Evolutionary conservation across 2,113 vertebrate genomes (phyloP).

Genomic region (Pedetes capensis): DNA sequence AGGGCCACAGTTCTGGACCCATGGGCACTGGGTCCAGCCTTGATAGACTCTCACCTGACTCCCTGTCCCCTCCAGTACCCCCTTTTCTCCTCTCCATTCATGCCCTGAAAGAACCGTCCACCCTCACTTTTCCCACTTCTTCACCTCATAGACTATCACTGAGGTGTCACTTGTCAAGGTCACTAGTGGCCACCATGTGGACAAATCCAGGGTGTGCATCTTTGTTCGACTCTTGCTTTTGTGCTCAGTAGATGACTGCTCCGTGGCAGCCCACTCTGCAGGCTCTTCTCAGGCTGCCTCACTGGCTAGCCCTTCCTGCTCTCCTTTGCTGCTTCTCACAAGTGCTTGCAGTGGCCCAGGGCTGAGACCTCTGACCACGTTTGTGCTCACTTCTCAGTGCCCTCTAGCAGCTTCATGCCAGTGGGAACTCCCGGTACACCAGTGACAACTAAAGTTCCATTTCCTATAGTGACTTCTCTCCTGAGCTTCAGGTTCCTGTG

Average conservation of each 20-base stretch:
- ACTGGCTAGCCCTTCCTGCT: neutral
- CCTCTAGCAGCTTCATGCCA: neutral
- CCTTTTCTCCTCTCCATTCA: neutral
- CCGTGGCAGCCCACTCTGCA: no score
- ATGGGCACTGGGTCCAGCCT: no score
- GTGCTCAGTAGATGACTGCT: neutral
- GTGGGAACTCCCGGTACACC: no score
- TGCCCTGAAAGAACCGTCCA: neutral
- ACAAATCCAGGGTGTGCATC: neutral
- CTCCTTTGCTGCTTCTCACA: neutral
- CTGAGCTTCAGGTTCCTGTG: neutral
- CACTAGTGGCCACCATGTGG: neutral
- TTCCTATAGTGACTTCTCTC: neutral
- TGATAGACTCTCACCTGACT: neutral
- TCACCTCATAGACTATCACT: neutral
- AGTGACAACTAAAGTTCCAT: neutral
- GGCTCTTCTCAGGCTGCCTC: neutral
- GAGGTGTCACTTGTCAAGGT: neutral
- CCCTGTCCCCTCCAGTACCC: neutral
- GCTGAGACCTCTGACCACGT: no score
- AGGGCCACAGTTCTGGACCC: neutral
- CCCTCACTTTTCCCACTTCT: neutral
- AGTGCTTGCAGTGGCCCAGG: neutral
- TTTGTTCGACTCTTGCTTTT: neutral
- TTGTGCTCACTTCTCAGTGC: neutral